These are phyloP conservation scores for Aphis craccivora DNA, from an alignment of 1,140 invertebrate genomes.

Conservation along the genomic window DNA sequence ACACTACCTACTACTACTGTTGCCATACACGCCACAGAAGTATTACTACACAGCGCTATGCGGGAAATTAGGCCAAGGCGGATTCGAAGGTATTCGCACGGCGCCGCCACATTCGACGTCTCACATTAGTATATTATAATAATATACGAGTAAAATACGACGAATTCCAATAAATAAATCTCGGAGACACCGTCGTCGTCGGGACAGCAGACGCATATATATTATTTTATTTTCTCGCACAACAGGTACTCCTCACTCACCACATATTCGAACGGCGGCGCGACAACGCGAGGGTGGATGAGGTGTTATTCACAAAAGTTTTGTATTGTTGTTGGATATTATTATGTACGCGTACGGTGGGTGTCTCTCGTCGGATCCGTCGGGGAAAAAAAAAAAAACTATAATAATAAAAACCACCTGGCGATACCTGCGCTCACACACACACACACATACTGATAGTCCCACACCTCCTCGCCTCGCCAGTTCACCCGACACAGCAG, in stretches of 20 bases:
- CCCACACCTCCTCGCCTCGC: neutral
- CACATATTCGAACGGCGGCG: neutral
- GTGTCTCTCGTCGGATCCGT: slow-evolving; percentile 12
- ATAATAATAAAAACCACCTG: slow-evolving; percentile 56
- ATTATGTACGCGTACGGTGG: neutral
- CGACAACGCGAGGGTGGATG: neutral
- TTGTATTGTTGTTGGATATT: slow-evolving; percentile 26
- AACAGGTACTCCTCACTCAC: slow-evolving; percentile 34
- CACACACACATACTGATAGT: neutral
- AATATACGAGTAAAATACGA: neutral
- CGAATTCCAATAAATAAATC: slow-evolving; percentile 20
- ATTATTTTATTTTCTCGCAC: neutral
- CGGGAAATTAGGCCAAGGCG: slow-evolving; percentile 50
- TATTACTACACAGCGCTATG: neutral
- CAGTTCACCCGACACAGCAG: neutral
- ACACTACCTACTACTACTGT: neutral
- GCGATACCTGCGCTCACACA: slow-evolving; percentile 42
- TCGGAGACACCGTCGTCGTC: neutral
- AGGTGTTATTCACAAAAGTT: slow-evolving; percentile 1
- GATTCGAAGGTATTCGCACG: neutral
- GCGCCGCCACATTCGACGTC: neutral
- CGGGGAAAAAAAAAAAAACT: neutral
- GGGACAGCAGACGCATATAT: neutral
- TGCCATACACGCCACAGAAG: neutral
- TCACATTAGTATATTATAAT: neutral